Percentiles rank a stretch among this genome's conserved stretches.
Evolutionary conservation across 2,888 invertebrate genomes (phyloP).

Genomic region (Cybosia mesomella): DNA sequence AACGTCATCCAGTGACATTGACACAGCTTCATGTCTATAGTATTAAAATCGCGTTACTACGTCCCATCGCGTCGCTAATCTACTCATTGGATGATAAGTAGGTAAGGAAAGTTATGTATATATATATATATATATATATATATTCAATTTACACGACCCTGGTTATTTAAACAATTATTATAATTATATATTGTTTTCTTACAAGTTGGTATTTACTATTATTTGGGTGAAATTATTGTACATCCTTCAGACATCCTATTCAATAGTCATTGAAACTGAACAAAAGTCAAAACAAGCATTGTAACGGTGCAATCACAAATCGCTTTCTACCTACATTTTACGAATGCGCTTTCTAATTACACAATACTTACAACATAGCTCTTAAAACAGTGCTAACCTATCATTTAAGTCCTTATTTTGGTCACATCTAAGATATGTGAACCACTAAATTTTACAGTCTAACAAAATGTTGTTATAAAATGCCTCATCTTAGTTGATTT

Average conservation of each 20-base stretch:
- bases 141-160: constrained; percentile 1
- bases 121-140: neutral
- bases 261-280: constrained; percentile 23
- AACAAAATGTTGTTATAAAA: constrained; percentile 20
- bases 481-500: neutral
- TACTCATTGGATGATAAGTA: neutral
- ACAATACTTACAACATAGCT: constrained; percentile 55
- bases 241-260: neutral
- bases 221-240: neutral
- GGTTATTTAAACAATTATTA: neutral
- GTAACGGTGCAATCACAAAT: constrained; percentile 44
- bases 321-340: constrained; percentile 60
- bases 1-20: constrained; percentile 38
- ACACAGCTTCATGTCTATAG: constrained; percentile 28
- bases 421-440: constrained; percentile 49
- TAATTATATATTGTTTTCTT: neutral
- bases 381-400: constrained; percentile 56
- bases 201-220: neutral
- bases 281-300: constrained; percentile 28
- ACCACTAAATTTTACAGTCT: constrained; percentile 26
- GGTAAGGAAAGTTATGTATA: neutral
- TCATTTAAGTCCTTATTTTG: constrained; percentile 63
- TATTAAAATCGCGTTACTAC: constrained; percentile 41
- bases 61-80: neutral
- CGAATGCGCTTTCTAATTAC: constrained; percentile 67